These are phyloP conservation scores for Orthonevra nobilis DNA, from an alignment of 2,888 invertebrate genomes.

Conservation along the genomic window DNA sequence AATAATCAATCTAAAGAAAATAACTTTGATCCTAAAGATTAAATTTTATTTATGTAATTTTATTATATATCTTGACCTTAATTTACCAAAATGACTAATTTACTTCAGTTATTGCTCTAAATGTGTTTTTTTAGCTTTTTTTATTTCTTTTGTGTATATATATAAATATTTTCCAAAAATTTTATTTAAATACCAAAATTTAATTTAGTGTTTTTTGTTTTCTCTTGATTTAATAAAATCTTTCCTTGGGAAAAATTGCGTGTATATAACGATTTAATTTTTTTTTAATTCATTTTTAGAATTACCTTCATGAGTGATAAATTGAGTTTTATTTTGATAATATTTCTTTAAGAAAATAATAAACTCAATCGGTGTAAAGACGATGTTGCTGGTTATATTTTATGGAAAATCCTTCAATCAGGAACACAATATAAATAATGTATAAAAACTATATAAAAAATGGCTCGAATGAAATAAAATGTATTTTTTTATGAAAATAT, in stretches of 20 bases:
- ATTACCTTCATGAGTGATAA: constrained; percentile 45
- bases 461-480: constrained; percentile 55
- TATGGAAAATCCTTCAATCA: constrained; percentile 59
- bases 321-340: constrained; percentile 12
- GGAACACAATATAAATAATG: constrained; percentile 61
- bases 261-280: constrained; percentile 65
- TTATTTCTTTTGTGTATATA: constrained; percentile 79
- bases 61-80: constrained; percentile 52
- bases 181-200: constrained; percentile 82
- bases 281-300: constrained; percentile 15
- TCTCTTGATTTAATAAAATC: constrained; percentile 72
- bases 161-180: constrained; percentile 81
- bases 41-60: constrained; percentile 54
- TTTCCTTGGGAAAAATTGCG: constrained; percentile 68
- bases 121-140: constrained; percentile 75
- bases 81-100: constrained; percentile 68
- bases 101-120: constrained; percentile 73
- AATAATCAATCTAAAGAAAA: constrained; percentile 61
- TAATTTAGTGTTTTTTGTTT: constrained; percentile 81
- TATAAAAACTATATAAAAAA: constrained; percentile 51
- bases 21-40: constrained; percentile 61
- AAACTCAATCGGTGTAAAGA: constrained; percentile 37
- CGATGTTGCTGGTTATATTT: neutral
- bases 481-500: constrained; percentile 40
- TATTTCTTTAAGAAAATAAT: constrained; percentile 41